Percentiles rank a stretch among this genome's conserved stretches.
Conservation (phyloP, 2,797 vertebrate species). For the Carapus acus region DNA sequence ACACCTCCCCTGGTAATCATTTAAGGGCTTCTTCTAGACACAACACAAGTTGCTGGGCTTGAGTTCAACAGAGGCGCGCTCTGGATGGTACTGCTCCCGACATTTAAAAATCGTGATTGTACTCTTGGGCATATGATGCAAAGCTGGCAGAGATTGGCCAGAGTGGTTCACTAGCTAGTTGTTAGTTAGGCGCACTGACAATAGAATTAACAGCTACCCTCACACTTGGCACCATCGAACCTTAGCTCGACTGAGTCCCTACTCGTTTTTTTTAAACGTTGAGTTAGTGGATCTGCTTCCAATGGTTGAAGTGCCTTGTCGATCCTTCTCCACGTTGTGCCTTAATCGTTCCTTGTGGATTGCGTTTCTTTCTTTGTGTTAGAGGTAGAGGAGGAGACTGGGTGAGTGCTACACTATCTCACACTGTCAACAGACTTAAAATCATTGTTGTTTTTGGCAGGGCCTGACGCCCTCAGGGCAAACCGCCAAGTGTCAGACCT, state of each 20-base stretch:
- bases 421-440: conserved; percentile 48
- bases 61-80: no score
- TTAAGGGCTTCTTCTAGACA: no score
- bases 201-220: background rate
- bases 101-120: no score
- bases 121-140: conserved; percentile 26
- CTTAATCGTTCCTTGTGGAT: background rate
- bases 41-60: no score
- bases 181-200: conserved; percentile 5
- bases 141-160: conserved; percentile 11
- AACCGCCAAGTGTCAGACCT: conserved; percentile 28
- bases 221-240: no score
- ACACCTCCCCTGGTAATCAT: no score
- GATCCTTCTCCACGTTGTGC: no score
- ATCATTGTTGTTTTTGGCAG: conserved; percentile 44
- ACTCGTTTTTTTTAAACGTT: background rate
- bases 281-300: background rate
- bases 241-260: background rate
- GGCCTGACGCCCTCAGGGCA: conserved; percentile 22
- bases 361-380: conserved; percentile 21
- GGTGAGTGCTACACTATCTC: conserved; percentile 28
- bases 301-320: no score
- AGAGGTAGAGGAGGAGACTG: conserved; percentile 38
- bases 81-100: no score
- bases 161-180: conserved; percentile 19